Evolutionary conservation across 2,888 invertebrate species (phyloP), one percentile per base, ranked within the genome.

Genomic region (Athalia cordata): DNA sequence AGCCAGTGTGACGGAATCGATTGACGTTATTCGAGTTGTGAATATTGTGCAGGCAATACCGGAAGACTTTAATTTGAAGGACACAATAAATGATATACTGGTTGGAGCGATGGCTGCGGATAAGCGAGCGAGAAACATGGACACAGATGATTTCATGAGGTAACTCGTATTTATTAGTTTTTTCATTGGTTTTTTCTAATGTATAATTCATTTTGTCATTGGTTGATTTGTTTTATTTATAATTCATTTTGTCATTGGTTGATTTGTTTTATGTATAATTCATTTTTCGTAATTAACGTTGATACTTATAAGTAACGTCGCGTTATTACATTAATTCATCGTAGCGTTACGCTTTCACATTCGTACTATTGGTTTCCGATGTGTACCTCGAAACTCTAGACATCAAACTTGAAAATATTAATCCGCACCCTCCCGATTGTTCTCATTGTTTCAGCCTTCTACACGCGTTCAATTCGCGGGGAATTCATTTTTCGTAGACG

Each of bases 121-220:
- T 83, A 95, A 94, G 89, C 93, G 99, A 86, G 97, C 99, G 0
- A 92, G 99, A 85, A 95, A 94, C 5, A 97, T 99, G 98, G 98
- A 98, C 87, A 95, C 96, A 83, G 99, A 99, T 91, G 99, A 99
- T 89, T 99, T 99, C 88, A 95, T 98, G 91, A 93, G 92, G 91
- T 93, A 91, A 82, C 90, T 90, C 79, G 65, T 67, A 78, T 80
- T 79, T 77, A 66, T 78, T 79, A 77, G 66, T 72, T 47, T 72
- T 15, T 47, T 45, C 13, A 47, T 61, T 45, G 9, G 43, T 59
- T 72, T 52, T 29, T 75, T 64, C 64, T 75, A 29, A 29, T 29
- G 29, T 29, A 29, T 29, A 29, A 29, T 29, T 29, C 29, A 29
- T 29, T 29, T 29, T 2, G 29, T 29, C 29, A 29, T 47, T 45